Evolutionary conservation across 2,113 vertebrate species (phyloP).

Genomic region (Burhinus bistriatus): DNA sequence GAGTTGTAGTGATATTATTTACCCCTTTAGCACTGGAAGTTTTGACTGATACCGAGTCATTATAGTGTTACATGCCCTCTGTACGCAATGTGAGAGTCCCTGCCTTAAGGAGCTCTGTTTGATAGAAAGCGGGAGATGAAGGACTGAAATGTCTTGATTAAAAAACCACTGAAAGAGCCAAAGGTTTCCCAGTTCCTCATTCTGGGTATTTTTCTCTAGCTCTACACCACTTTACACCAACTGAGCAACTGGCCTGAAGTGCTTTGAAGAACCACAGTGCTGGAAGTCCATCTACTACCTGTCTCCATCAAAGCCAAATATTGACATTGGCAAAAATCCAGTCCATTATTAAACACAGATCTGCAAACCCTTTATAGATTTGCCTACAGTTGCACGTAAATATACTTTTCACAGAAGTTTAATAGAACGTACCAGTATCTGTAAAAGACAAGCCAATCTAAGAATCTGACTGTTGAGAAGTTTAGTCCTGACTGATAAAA

Average conservation of each 20-base stretch:
- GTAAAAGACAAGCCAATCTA: neutral
- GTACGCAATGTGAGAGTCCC: neutral
- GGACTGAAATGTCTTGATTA: neutral
- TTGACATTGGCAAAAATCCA: conserved; percentile 27
- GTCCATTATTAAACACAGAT: conserved; percentile 17
- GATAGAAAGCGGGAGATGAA: neutral
- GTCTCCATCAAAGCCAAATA: conserved; percentile 14
- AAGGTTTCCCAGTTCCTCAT: neutral
- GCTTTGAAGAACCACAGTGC: neutral
- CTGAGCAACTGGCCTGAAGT: neutral
- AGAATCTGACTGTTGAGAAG: neutral
- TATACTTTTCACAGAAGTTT: conserved; percentile 12
- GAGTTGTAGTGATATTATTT: neutral
- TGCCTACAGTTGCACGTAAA: conserved; percentile 12
- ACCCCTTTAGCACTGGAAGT: neutral
- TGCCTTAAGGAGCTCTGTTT: neutral
- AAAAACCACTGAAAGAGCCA: neutral
- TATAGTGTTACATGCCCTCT: neutral
- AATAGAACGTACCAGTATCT: neutral
- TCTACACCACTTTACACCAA: neutral
- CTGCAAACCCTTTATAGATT: conserved; percentile 13
- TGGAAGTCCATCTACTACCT: neutral
- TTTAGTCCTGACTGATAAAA: neutral
- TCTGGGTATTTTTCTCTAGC: neutral
- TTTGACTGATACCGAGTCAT: neutral